phyloP scores from a whole-genome alignment of 2,797 vertebrate species.

The Garrulus glandarius region DNA sequence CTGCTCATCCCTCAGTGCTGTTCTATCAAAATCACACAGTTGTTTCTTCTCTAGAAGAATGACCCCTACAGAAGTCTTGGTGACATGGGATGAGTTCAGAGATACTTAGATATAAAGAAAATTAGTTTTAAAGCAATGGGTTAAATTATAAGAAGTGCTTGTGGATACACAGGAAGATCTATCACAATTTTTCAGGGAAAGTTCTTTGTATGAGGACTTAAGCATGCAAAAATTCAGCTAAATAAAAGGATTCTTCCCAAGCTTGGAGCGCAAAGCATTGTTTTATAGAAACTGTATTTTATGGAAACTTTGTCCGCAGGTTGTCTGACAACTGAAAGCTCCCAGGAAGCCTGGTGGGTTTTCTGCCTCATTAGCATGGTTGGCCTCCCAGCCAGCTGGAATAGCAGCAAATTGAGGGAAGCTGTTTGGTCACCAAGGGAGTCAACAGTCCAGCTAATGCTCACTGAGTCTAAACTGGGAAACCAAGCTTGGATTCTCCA shows the following conservation, averaged over 20 bases:
- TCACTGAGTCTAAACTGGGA: not conserved
- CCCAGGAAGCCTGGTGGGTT: not conserved
- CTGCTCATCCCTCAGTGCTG: not conserved
- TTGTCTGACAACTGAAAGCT: not conserved
- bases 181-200: not conserved
- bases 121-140: not conserved
- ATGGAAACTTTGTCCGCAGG: not conserved
- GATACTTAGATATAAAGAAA: not conserved
- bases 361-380: not conserved
- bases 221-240: not conserved
- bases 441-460: not conserved
- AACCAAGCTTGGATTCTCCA: not conserved
- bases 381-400: not conserved
- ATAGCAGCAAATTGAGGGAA: not conserved
- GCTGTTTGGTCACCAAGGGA: not conserved
- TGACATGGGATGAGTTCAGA: not conserved
- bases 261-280: not conserved
- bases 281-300: not conserved
- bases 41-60: not conserved
- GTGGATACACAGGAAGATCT: not conserved
- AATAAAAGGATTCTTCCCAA: rapidly evolving
- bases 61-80: not conserved
- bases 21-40: not conserved
- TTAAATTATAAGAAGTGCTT: not conserved
- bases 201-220: not conserved